Evolutionary conservation across 1,140 invertebrate species (phyloP).

Genomic region (Anastrepha ludens): DNA sequence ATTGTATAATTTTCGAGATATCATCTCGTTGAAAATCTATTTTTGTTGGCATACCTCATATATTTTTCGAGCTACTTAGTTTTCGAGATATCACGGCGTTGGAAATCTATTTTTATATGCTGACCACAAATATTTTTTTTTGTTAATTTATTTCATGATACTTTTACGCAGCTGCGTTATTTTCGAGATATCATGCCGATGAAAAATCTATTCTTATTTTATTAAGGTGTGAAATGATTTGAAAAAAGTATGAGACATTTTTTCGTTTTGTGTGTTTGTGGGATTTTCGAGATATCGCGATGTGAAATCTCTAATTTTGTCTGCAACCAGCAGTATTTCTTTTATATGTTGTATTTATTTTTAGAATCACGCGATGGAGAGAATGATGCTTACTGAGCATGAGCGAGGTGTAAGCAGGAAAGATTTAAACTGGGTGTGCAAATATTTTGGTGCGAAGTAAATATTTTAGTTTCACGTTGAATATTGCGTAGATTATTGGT

Average conservation of each 20-base stretch:
- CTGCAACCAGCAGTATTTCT: no score
- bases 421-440: background rate
- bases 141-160: no score
- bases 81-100: background rate
- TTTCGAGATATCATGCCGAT: constrained; percentile 8
- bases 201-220: background rate
- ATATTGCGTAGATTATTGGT: no score
- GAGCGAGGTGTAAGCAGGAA: background rate
- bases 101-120: background rate
- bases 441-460: no score
- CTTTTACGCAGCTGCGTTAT: background rate
- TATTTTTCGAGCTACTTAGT: background rate
- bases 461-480: no score
- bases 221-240: no score
- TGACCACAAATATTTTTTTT: background rate
- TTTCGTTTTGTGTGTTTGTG: no score
- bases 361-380: background rate
- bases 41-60: background rate
- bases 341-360: background rate
- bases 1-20: no score
- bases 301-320: background rate
- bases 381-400: background rate
- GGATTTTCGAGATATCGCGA: background rate
- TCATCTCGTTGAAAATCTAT: no score
- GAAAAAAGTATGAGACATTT: no score